Base-by-base conservation (phyloP, 2,888 invertebrate species). In the Choristoneura rosaceana region DNA sequence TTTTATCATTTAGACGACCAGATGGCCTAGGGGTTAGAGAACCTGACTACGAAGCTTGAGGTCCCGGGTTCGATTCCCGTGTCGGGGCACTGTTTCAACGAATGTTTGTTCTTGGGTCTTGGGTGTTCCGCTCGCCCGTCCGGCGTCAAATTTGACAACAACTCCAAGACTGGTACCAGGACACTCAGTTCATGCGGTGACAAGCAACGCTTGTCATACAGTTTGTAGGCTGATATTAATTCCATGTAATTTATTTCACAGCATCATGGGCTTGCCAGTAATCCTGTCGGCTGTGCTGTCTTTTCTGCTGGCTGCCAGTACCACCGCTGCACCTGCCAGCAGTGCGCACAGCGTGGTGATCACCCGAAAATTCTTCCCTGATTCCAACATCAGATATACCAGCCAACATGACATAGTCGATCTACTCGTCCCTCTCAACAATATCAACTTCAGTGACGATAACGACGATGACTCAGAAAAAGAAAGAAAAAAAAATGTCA, bases 381-480 rank as follows among this genome's bases (percentile, higher is more conserved):
- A 67, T 8, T 9, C 55, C 8, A 58, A 38, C 38, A 25, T 71
- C 38, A 71, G 58, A 47, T 71, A 71, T 47, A 67, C 71, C 47
- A 34, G 61, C 4, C 62, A 67, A 3, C 71, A 71, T 15, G 71
- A 62, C 3, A 71, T 71, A 8, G 67, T 71, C 41, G 58, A 47
- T 34, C 17, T 71, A 58, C n/a, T 55, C 5, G 62, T 67, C 25
- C 71, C 71, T 14, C 62, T 71, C 8, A 71, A 71, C 41, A 50
- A 52, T n/a, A 67, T 71, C 4, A 71, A 71, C 38, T 71, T 71
- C 33, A 66, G 61, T 17, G 70, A 70, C 4, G 70, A 71, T 9
- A 5, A 34, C 5, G 34, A 34, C 34, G n/a, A n/a, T n/a, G n/a
- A n/a, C n/a, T n/a, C 7, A 12, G 34, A 63, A 0, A 41, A 62